Evolutionary conservation across 2,888 invertebrate species (phyloP).

Genomic region (Baronia brevicornis): DNA sequence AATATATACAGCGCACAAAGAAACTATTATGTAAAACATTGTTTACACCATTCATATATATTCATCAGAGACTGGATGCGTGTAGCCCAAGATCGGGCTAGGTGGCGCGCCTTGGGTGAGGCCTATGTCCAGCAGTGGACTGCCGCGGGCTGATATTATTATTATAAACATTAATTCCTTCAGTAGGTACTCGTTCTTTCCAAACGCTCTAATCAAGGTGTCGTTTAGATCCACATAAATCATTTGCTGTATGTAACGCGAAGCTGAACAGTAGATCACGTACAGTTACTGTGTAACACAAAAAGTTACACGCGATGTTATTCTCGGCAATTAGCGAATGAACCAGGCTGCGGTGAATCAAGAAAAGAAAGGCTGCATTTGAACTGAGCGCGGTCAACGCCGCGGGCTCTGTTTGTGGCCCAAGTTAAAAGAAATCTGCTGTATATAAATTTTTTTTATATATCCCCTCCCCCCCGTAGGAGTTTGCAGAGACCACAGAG

Average conservation of each 20-base stretch:
- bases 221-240: background rate
- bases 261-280: slow-evolving; percentile 30
- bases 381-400: slow-evolving; percentile 32
- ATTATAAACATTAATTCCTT: slow-evolving; percentile 1
- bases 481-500: no score
- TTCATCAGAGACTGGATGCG: no score
- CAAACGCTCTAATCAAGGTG: background rate
- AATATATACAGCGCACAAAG: no score
- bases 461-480: no score
- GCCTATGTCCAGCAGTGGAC: no score
- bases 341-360: slow-evolving; percentile 22
- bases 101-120: no score
- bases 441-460: no score
- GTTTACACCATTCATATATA: no score
- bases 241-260: slow-evolving; percentile 1
- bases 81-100: no score
- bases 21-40: no score
- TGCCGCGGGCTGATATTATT: no score
- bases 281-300: slow-evolving; percentile 20
- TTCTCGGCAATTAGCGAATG: slow-evolving; percentile 30
- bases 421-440: slow-evolving; percentile 18
- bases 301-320: slow-evolving; percentile 24
- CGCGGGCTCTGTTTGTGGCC: slow-evolving; percentile 24
- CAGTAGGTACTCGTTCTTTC: background rate
- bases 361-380: slow-evolving; percentile 32